These are phyloP conservation scores for Tetragonisca angustula DNA, from an alignment of 2,888 invertebrate genomes.

Conservation along the genomic window DNA sequence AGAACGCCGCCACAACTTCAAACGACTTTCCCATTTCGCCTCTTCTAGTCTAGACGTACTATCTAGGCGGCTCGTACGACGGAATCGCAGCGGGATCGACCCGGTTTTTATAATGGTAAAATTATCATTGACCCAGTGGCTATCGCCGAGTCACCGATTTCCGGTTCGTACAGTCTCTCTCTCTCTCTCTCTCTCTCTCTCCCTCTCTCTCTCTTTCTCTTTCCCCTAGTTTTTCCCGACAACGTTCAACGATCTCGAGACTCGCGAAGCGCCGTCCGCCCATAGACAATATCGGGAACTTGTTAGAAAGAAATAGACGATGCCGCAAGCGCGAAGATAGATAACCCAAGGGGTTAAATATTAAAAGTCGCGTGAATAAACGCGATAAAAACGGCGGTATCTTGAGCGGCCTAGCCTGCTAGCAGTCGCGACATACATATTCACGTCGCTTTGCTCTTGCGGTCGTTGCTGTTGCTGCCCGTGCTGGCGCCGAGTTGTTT, in stretches of 20 bases:
- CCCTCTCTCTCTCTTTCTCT: neutral
- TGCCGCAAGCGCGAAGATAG: slow-evolving; percentile 63
- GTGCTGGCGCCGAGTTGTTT: slow-evolving; percentile 35
- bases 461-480: slow-evolving; percentile 9
- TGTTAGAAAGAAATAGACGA: slow-evolving; percentile 55
- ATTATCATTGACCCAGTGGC: slow-evolving; percentile 18
- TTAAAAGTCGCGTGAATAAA: slow-evolving; percentile 81
- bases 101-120: slow-evolving; percentile 1
- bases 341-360: slow-evolving; percentile 79
- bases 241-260: neutral
- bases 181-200: neutral
- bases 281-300: slow-evolving; percentile 10
- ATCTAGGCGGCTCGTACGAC: neutral
- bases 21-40: slow-evolving; percentile 1
- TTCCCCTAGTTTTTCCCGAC: neutral
- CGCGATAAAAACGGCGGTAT: slow-evolving; percentile 74
- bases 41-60: neutral
- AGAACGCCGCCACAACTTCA: neutral
- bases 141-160: slow-evolving; percentile 18
- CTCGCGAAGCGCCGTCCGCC: neutral
- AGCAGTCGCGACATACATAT: slow-evolving; percentile 73
- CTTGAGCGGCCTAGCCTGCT: slow-evolving; percentile 69
- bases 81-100: neutral
- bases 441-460: slow-evolving; percentile 72
- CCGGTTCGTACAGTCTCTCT: slow-evolving; percentile 10